A percentile compares a stretch with the other conserved stretches of the same genome.
These are phyloP conservation scores for Acanthoscelides obtectus DNA, from an alignment of 2,888 invertebrate genomes.

Conservation along the genomic window DNA sequence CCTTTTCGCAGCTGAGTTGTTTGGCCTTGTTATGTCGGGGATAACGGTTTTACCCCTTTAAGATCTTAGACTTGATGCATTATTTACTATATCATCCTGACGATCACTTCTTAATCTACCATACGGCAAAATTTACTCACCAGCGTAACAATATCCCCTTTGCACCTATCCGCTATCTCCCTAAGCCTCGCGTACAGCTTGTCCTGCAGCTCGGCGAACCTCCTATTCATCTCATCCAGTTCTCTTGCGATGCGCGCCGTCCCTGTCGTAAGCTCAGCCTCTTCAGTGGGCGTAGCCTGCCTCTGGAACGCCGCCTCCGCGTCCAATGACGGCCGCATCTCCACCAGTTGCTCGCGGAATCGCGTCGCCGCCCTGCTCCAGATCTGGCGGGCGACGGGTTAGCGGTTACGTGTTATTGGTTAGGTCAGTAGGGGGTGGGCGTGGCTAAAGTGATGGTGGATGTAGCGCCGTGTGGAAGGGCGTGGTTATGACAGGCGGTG, in stretches of 20 bases:
- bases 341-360: slow-evolving; percentile 78
- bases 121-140: slow-evolving; percentile 51
- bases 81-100: too few species aligned
- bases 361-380: slow-evolving; percentile 81
- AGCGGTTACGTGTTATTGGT: slow-evolving; percentile 44
- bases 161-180: slow-evolving; percentile 63
- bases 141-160: slow-evolving; percentile 71
- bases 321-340: slow-evolving; percentile 77
- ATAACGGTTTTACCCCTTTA: too few species aligned
- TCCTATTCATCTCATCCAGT: slow-evolving; percentile 75
- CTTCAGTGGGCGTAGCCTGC: slow-evolving; percentile 28
- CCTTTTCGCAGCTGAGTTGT: too few species aligned
- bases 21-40: too few species aligned
- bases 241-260: slow-evolving; percentile 74
- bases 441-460: background rate
- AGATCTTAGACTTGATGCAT: too few species aligned
- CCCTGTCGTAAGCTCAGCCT: slow-evolving; percentile 45
- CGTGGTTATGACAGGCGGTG: slow-evolving; percentile 8
- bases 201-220: slow-evolving; percentile 68
- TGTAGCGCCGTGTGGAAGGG: background rate
- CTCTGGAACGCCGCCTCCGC: slow-evolving; percentile 43
- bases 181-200: slow-evolving; percentile 65
- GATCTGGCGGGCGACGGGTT: slow-evolving; percentile 60
- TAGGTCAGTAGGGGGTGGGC: slow-evolving; percentile 37
- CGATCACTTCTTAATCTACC: background rate